Percentiles rank a stretch among this genome's conserved stretches.
Conservation (phyloP, 2,113 vertebrate genomes). For the Trogon melanurus region DNA sequence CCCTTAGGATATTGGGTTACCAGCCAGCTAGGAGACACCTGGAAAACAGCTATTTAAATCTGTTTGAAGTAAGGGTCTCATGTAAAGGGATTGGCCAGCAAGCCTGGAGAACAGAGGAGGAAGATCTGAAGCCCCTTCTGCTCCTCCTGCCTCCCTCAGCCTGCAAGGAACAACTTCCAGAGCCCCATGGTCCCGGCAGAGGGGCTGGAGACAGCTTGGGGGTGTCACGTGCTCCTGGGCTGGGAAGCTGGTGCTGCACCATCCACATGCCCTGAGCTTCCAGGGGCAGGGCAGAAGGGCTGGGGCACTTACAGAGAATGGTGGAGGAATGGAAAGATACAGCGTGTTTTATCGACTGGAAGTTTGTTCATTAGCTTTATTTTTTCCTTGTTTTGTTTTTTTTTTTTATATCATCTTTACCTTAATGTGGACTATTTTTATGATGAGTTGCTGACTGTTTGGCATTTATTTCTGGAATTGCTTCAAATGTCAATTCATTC, state of each 20-base stretch:
- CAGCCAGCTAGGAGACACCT: slow-evolving; percentile 58
- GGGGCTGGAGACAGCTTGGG: too few relatives aligned
- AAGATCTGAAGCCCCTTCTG: background rate
- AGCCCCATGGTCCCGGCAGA: accelerated
- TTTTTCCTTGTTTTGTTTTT: background rate
- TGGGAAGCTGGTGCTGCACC: background rate
- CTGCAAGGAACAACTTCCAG: background rate
- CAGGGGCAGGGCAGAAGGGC: background rate
- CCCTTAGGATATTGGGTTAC: slow-evolving; percentile 58
- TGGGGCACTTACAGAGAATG: background rate
- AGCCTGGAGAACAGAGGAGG: background rate
- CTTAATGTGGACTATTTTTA: background rate
- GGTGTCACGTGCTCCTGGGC: background rate
- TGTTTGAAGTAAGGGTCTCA: slow-evolving; percentile 34
- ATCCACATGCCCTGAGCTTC: background rate
- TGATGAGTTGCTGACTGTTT: background rate
- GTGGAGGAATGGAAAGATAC: background rate
- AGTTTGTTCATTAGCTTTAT: background rate
- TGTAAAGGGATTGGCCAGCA: background rate
- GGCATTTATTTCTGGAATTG: background rate
- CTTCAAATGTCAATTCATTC: background rate
- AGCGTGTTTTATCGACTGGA: accelerated
- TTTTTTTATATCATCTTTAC: background rate
- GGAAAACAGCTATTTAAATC: background rate
- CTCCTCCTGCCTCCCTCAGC: background rate